Conservation (phyloP, 2,888 invertebrate genomes). For the Rhopalosiphum nymphaeae region DNA sequence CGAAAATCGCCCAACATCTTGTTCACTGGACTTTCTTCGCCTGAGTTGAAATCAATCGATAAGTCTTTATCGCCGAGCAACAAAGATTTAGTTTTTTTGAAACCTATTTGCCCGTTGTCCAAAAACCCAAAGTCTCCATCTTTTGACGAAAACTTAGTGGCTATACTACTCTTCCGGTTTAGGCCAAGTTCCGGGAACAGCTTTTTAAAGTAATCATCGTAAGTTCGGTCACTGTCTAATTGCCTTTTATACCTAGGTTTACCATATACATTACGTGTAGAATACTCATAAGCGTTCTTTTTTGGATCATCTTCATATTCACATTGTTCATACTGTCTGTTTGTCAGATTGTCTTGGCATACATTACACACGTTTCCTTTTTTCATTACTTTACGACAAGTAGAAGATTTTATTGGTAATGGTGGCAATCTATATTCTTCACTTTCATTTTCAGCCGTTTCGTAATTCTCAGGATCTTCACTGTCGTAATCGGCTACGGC, state of each 20-base stretch:
- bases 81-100: conserved; percentile 59
- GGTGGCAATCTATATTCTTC: conserved; percentile 64
- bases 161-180: conserved; percentile 24
- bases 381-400: conserved; percentile 70
- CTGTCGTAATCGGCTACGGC: conserved; percentile 52
- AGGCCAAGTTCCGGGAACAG: conserved; percentile 60
- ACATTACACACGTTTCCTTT: conserved; percentile 74
- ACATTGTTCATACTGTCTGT: conserved; percentile 84
- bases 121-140: conserved; percentile 50
- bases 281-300: conserved; percentile 74
- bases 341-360: conserved; percentile 81
- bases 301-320: conserved; percentile 82
- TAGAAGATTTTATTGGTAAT: conserved; percentile 38
- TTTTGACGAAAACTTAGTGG: conserved; percentile 57
- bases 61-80: conserved; percentile 69
- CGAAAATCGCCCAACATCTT: conserved; percentile 81
- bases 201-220: conserved; percentile 66
- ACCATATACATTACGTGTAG: conserved; percentile 68
- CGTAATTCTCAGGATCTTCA: conserved; percentile 63
- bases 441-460: conserved; percentile 65
- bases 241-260: conserved; percentile 25
- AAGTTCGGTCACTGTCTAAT: conserved; percentile 59
- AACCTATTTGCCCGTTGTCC: conserved; percentile 61
- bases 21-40: conserved; percentile 77
- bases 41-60: conserved; percentile 71